These are phyloP conservation scores for Ectropis crepuscularia DNA, from an alignment of 2,888 invertebrate species.

Conservation along the genomic window DNA sequence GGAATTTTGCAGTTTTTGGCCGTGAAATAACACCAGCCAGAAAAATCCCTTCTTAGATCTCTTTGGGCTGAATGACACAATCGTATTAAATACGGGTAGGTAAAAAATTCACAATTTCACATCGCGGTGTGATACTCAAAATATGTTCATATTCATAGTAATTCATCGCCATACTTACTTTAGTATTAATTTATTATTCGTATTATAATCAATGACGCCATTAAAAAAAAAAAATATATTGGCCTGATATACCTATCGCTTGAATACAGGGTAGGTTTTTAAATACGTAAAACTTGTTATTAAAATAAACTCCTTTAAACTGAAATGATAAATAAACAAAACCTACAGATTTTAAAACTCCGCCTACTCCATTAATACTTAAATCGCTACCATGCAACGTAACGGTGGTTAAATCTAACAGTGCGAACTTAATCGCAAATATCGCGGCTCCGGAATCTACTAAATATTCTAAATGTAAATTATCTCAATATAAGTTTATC, in stretches of 20 bases:
- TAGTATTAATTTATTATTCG: neutral
- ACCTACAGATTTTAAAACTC: neutral
- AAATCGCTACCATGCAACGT: neutral
- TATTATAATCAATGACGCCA: neutral
- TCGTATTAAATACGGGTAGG: neutral
- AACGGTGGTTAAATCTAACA: neutral
- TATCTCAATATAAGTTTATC: no score
- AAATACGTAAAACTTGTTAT: neutral
- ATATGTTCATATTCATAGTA: neutral
- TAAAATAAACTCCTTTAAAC: neutral
- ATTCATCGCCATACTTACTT: neutral
- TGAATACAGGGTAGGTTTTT: neutral
- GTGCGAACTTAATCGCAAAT: neutral
- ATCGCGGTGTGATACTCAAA: neutral
- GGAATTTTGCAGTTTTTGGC: constrained; percentile 1
- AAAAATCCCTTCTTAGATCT: no score
- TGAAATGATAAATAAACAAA: neutral
- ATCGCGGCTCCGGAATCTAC: neutral
- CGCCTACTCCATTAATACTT: constrained; percentile 1
- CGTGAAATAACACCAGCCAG: neutral
- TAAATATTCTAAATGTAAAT: no score
- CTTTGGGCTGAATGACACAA: constrained; percentile 2
- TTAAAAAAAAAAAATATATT: neutral
- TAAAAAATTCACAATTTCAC: neutral
- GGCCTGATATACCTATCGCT: constrained; percentile 5